Evolutionary conservation across 1,140 invertebrate species (phyloP).

Genomic region (Drosophila neocordata): DNA sequence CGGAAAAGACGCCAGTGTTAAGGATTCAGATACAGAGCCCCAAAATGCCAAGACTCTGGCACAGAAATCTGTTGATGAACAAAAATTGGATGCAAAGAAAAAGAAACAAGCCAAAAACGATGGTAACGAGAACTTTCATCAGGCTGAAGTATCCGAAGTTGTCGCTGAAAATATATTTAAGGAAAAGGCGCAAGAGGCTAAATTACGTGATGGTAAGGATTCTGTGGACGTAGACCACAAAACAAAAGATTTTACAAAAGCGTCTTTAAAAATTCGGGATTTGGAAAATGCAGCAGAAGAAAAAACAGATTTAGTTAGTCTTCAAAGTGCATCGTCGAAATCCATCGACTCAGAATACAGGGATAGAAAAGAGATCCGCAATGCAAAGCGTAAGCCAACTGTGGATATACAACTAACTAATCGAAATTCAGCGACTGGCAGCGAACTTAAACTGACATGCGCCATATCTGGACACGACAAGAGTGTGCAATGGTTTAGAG

Average conservation of each 20-base stretch:
- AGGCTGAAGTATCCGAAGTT: background rate
- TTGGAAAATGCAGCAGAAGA: no score
- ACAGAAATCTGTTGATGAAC: constrained; percentile 19
- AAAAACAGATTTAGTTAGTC: constrained; percentile 27
- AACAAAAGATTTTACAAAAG: background rate
- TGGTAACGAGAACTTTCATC: background rate
- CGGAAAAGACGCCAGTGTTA: background rate
- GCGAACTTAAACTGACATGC: constrained; percentile 91
- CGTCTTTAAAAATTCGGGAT: no score
- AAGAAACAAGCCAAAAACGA: background rate
- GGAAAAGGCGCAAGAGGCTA: no score
- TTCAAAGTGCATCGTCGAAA: constrained; percentile 33
- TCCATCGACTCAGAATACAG: constrained; percentile 67
- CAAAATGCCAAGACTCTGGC: constrained; percentile 7
- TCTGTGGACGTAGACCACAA: no score
- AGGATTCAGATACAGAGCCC: background rate
- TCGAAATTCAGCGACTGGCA: constrained; percentile 88
- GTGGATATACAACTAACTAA: constrained; percentile 92
- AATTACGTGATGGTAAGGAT: no score
- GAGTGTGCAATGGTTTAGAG: constrained; percentile 91
- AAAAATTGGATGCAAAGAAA: constrained; percentile 19
- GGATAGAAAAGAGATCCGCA: constrained; percentile 66
- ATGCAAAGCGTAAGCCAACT: constrained; percentile 87
- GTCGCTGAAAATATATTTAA: background rate
- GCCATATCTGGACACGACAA: constrained; percentile 92